Evolutionary conservation across 2,888 invertebrate species (phyloP).

Genomic region (Malacosoma neustria): DNA sequence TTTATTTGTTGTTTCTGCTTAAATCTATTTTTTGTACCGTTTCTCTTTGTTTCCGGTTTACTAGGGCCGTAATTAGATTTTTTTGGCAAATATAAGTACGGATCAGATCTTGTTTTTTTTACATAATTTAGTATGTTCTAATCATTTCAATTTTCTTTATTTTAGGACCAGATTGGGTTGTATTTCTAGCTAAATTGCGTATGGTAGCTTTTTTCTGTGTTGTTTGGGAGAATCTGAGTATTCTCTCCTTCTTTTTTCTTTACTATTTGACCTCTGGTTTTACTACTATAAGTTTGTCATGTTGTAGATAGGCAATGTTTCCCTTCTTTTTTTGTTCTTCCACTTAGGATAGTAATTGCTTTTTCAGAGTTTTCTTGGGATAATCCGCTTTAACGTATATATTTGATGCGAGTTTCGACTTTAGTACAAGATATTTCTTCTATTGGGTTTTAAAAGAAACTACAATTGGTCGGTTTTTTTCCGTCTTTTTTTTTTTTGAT

Average conservation of each 20-base stretch:
- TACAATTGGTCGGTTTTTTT: conserved; percentile 5
- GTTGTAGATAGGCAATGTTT: conserved; percentile 4
- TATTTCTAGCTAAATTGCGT: neutral
- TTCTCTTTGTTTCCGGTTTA: neutral
- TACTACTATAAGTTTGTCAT: conserved; percentile 4
- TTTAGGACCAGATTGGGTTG: neutral
- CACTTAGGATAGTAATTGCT: conserved; percentile 3
- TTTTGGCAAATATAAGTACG: neutral
- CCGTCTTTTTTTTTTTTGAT: conserved; percentile 3
- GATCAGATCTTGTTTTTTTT: neutral
- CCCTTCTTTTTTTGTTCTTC: conserved; percentile 6
- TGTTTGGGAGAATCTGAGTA: neutral
- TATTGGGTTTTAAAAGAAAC: conserved; percentile 5
- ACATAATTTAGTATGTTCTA: neutral
- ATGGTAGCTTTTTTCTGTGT: neutral
- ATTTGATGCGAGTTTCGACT: conserved; percentile 2
- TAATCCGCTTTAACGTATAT: conserved; percentile 6
- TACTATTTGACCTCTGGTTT: neutral
- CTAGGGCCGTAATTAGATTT: neutral
- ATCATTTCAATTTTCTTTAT: neutral
- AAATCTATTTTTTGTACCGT: neutral
- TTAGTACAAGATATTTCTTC: conserved; percentile 9
- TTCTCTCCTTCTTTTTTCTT: conserved; percentile 2
- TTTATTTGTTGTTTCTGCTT: neutral
- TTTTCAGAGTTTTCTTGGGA: conserved; percentile 4